These are phyloP conservation scores for Parnassius glacialis DNA, from an alignment of 2,888 invertebrate genomes.

Conservation along the genomic window DNA sequence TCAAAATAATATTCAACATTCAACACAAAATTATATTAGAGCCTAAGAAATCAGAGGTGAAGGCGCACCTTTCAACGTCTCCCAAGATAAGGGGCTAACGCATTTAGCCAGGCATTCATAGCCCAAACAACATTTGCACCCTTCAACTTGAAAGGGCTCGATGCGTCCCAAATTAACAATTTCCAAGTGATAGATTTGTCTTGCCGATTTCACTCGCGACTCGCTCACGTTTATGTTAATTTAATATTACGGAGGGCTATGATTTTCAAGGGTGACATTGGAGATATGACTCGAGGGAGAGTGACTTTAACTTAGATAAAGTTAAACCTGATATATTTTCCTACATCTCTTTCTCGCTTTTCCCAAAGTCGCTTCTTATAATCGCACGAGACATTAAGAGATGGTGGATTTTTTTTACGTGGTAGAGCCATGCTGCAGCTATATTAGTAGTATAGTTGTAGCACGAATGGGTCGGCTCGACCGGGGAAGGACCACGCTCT, in stretches of 20 bases:
- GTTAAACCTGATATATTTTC: slow-evolving; percentile 7
- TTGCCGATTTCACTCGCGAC: slow-evolving; percentile 67
- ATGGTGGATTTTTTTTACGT: no score
- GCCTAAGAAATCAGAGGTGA: slow-evolving; percentile 12
- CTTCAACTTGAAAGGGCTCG: slow-evolving; percentile 29
- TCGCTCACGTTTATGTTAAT: slow-evolving; percentile 33
- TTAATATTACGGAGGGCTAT: slow-evolving; percentile 44
- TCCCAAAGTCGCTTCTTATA: no score
- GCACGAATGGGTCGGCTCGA: no score
- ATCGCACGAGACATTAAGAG: no score
- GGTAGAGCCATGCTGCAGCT: no score
- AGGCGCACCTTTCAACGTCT: slow-evolving; percentile 18
- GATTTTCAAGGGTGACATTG: slow-evolving; percentile 9
- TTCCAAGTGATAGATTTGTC: slow-evolving; percentile 69
- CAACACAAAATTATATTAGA: slow-evolving; percentile 18
- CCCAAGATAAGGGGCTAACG: slow-evolving; percentile 40
- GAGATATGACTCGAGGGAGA: neutral
- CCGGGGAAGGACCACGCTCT: no score
- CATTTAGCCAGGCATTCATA: slow-evolving; percentile 57
- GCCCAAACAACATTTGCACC: slow-evolving; percentile 45
- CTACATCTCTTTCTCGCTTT: no score
- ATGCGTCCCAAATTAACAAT: slow-evolving; percentile 61
- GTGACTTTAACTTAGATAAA: slow-evolving; percentile 13
- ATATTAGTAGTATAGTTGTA: no score
- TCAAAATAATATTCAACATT: slow-evolving; percentile 12